phyloP scores from a whole-genome alignment of 2,113 vertebrate genomes.

The Azemiops feae region DNA sequence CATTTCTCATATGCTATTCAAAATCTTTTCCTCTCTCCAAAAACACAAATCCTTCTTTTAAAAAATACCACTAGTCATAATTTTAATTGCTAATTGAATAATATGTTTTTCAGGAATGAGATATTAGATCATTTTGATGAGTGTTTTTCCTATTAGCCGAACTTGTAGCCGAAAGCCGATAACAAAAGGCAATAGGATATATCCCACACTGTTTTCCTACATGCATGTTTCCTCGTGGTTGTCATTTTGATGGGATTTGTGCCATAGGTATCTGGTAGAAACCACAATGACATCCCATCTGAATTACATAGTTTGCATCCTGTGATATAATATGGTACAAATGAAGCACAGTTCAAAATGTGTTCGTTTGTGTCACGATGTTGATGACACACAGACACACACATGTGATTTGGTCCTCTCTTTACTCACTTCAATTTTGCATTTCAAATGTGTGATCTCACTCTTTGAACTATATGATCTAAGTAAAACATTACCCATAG shows the following conservation, averaged over 20 bases:
- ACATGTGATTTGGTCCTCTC: neutral
- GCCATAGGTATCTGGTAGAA: neutral
- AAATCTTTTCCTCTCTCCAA: neutral
- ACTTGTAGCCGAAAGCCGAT: neutral
- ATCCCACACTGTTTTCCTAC: neutral
- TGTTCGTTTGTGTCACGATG: neutral
- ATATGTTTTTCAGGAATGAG: conserved; percentile 1
- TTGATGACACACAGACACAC: neutral
- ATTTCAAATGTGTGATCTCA: neutral
- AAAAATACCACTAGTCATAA: neutral
- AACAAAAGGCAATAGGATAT: conserved; percentile 1
- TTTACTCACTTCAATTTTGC: conserved; percentile 14
- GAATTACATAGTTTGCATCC: neutral
- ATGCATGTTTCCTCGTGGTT: neutral
- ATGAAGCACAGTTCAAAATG: neutral
- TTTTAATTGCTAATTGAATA: neutral
- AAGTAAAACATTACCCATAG: neutral
- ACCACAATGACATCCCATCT: neutral
- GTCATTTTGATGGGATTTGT: neutral
- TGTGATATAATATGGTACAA: neutral
- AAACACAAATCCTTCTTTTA: neutral
- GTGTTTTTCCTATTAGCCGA: conserved; percentile 14
- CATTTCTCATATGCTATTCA: neutral
- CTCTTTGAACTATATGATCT: neutral
- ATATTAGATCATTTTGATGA: neutral